Conservation (phyloP, 2,797 vertebrate species). For the Sebastes hubbsi region DNA sequence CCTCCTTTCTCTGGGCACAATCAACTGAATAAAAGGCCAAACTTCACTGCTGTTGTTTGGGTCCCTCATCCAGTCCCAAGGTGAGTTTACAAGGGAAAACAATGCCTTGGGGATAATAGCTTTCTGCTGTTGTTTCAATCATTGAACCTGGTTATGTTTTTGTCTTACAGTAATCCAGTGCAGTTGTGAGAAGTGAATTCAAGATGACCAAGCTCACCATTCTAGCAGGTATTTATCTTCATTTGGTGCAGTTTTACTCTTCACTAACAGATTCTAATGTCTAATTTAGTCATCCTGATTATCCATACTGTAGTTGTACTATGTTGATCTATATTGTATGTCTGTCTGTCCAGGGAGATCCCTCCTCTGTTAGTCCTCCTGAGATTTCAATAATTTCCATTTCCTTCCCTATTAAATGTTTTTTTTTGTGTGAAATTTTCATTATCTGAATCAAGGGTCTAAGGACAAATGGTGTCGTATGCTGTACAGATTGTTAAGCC, state of each 20-base stretch:
- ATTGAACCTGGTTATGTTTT: neutral
- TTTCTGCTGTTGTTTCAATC: neutral
- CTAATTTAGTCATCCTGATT: neutral
- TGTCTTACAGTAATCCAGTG: constrained; percentile 23
- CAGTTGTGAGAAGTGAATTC: neutral
- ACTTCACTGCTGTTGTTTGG: neutral
- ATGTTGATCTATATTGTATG: no score
- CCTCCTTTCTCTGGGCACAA: neutral
- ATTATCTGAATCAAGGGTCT: no score
- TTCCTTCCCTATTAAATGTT: no score
- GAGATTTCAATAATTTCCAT: no score
- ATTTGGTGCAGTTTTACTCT: neutral
- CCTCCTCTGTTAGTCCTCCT: no score
- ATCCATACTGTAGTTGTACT: neutral
- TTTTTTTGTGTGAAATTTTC: no score
- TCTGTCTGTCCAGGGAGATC: no score
- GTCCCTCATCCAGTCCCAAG: constrained; percentile 11
- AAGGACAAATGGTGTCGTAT: no score
- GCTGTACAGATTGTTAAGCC: no score
- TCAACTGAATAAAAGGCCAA: constrained; percentile 47
- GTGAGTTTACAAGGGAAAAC: constrained; percentile 31
- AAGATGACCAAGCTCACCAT: constrained; percentile 65
- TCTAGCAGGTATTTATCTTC: constrained; percentile 60
- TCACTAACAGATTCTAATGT: neutral
- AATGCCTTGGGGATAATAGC: neutral